A percentile compares a stretch with the other conserved stretches of the same genome.
Evolutionary conservation across 2,888 invertebrate species (phyloP).

Genomic region (Sepioteuthis lessoniana): DNA sequence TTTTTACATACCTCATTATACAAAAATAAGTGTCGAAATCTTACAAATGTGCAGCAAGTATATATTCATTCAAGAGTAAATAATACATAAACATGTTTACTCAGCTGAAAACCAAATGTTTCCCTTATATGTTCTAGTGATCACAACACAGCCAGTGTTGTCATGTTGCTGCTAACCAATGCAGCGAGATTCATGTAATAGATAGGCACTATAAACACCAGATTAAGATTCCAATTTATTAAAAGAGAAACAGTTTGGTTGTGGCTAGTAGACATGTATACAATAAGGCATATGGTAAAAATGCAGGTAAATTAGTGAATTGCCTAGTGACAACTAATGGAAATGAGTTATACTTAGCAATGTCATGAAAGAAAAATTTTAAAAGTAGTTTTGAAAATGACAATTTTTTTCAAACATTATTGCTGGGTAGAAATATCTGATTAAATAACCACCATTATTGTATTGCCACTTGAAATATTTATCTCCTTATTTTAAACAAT

Average conservation of each 20-base stretch:
- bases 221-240: background rate
- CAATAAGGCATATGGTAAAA: background rate
- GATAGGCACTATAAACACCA: background rate
- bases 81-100: no score
- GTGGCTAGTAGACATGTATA: background rate
- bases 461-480: background rate
- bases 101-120: background rate
- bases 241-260: background rate
- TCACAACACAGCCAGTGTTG: background rate
- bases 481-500: background rate
- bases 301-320: background rate
- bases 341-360: background rate
- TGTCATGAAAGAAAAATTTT: no score
- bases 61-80: no score
- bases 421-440: background rate
- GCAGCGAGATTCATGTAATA: slow-evolving; percentile 13
- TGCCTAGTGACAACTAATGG: background rate
- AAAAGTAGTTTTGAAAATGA: background rate
- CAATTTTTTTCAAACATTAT: background rate
- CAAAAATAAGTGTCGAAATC: no score
- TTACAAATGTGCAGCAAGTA: no score
- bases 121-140: background rate
- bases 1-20: no score
- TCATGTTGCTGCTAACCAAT: no score
- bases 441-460: background rate